These are phyloP conservation scores for Chironomus tentans DNA, from an alignment of 2,888 invertebrate genomes.

Conservation along the genomic window DNA sequence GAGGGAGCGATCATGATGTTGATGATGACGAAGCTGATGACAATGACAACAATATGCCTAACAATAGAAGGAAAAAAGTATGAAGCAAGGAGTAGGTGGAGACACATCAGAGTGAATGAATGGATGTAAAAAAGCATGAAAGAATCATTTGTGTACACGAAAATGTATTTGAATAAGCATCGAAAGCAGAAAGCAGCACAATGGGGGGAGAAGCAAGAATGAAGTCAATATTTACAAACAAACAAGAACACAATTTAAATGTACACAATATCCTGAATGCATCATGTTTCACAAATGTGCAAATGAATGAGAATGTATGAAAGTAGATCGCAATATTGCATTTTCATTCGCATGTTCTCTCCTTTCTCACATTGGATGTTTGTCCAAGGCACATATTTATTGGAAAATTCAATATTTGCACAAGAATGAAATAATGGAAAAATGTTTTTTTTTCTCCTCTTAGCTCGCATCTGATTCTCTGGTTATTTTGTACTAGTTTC, in stretches of 20 bases:
- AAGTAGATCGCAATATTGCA: not conserved
- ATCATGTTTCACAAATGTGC: not conserved
- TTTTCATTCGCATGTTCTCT: not conserved
- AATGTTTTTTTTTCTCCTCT: no score
- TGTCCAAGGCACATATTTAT: slow-evolving; percentile 15
- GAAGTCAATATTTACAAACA: not conserved
- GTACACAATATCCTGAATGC: not conserved
- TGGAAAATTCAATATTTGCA: slow-evolving; percentile 18
- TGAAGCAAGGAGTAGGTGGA: not conserved
- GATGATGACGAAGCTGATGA: not conserved
- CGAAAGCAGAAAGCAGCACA: not conserved
- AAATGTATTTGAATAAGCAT: not conserved
- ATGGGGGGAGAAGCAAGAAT: not conserved
- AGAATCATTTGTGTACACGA: no score
- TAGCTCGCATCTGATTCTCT: no score
- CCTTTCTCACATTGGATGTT: not conserved
- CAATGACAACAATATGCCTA: not conserved
- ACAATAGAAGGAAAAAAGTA: not conserved
- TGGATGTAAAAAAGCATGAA: no score
- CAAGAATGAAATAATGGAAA: not conserved
- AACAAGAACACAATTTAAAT: slow-evolving; percentile 2
- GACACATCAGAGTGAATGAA: not conserved
- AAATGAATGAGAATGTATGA: not conserved
- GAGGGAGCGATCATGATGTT: not conserved
- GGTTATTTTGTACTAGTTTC: no score